Conservation (phyloP, 2,113 vertebrate genomes). For the Esox niger region DNA sequence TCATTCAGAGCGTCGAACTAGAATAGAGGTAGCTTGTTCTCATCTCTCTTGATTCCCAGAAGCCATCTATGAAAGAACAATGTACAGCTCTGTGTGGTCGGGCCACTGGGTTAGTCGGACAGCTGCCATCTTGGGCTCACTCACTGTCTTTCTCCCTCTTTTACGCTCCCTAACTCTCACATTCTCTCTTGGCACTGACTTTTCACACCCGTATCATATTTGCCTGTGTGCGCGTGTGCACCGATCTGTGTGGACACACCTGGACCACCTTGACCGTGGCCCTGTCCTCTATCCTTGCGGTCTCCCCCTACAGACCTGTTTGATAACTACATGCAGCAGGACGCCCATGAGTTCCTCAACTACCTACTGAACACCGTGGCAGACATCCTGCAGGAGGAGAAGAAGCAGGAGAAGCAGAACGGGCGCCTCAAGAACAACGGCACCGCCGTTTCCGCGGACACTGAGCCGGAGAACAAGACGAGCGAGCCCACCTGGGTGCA, state of each 20-base stretch:
- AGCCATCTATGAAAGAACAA: constrained; percentile 65
- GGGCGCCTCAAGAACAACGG: constrained; percentile 93
- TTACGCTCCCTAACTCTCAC: too few species aligned
- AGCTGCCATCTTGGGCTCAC: constrained; percentile 37
- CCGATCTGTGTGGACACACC: not conserved
- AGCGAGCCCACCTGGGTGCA: constrained; percentile 95
- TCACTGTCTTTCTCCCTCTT: not conserved
- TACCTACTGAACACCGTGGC: constrained; percentile 97
- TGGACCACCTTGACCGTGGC: too few species aligned
- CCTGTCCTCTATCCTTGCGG: too few species aligned
- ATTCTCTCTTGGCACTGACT: constrained; percentile 16
- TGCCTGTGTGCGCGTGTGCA: not conserved
- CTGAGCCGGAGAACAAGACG: constrained; percentile 63
- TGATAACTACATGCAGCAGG: constrained; percentile 99
- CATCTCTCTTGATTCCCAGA: constrained; percentile 54
- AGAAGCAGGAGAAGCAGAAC: constrained; percentile 94
- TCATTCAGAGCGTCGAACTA: constrained; percentile 32
- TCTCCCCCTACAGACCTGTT: constrained; percentile 83
- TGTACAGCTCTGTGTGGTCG: constrained; percentile 58
- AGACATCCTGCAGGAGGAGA: constrained; percentile 97
- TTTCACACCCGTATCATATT: constrained; percentile 15
- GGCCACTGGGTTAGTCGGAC: constrained; percentile 31
- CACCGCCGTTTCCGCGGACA: constrained; percentile 77
- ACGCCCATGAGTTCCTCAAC: constrained; percentile 97
- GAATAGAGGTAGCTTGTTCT: constrained; percentile 69